These are phyloP conservation scores for Orthonyx spaldingii DNA, from an alignment of 2,113 vertebrate species.

Conservation along the genomic window DNA sequence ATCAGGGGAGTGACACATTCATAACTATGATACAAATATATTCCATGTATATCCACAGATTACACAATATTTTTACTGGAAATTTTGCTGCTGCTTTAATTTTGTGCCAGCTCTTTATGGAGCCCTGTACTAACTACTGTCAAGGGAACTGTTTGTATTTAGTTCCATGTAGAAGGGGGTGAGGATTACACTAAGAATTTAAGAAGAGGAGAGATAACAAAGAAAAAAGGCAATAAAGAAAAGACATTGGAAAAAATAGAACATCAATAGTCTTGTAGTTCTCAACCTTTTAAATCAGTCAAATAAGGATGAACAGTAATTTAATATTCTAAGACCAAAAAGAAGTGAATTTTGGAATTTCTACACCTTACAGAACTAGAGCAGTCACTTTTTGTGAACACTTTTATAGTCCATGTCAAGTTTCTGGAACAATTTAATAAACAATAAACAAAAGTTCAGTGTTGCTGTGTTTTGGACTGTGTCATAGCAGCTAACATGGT, in stretches of 20 bases:
- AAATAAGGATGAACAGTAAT: not conserved
- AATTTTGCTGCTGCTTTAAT: not conserved
- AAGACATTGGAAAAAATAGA: not conserved
- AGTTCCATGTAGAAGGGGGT: not conserved
- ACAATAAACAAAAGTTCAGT: not conserved
- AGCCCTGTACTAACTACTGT: not conserved
- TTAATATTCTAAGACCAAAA: not conserved
- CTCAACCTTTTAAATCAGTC: conserved; percentile 17
- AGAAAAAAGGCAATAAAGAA: not conserved
- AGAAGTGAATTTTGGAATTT: not conserved
- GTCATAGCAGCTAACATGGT: not conserved
- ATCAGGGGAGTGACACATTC: not conserved
- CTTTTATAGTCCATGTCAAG: not conserved
- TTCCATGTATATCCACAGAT: not conserved
- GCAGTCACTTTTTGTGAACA: not conserved
- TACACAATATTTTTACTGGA: not conserved
- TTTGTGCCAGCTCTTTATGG: not conserved
- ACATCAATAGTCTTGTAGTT: not conserved
- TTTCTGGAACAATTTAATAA: not conserved
- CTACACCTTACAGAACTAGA: not conserved
- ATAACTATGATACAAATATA: not conserved
- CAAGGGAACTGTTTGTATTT: conserved; percentile 30
- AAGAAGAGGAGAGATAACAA: conserved; percentile 6
- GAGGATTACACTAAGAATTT: conserved; percentile 47
- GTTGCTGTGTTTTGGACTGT: not conserved